Conservation (phyloP, 2,888 invertebrate species). For the Epicampocera succincta region DNA sequence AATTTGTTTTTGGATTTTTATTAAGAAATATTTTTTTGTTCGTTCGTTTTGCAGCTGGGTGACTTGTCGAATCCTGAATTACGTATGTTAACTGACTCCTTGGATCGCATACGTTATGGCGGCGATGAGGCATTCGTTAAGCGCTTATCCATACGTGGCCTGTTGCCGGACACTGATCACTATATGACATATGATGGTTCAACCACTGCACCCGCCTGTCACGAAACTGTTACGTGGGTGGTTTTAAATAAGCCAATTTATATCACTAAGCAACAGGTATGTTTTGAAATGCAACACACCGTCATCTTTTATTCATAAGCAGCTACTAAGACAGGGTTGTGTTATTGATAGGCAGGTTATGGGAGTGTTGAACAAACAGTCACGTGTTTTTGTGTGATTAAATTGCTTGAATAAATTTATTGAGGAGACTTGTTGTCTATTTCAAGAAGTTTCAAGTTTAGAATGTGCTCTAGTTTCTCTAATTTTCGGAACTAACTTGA, state of each 20-base stretch:
- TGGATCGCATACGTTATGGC: constrained; percentile 95
- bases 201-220: constrained; percentile 97
- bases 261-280: constrained; percentile 97
- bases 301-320: not conserved
- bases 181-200: constrained; percentile 99
- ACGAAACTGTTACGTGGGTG: constrained; percentile 99
- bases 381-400: too few relatives aligned
- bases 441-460: too few relatives aligned
- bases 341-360: not conserved
- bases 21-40: not conserved
- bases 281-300: constrained; percentile 55
- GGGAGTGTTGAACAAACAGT: not conserved
- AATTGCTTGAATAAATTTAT: not conserved
- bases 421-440: too few relatives aligned
- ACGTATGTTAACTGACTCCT: constrained; percentile 93
- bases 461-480: too few relatives aligned
- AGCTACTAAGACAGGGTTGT: not conserved
- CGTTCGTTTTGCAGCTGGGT: constrained; percentile 86
- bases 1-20: not conserved
- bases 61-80: constrained; percentile 95
- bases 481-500: too few relatives aligned
- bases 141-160: constrained; percentile 91
- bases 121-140: constrained; percentile 93
- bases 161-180: constrained; percentile 95
- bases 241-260: constrained; percentile 99